These are phyloP conservation scores for Papilio polytes DNA, from an alignment of 1,140 invertebrate species.

Conservation along the genomic window DNA sequence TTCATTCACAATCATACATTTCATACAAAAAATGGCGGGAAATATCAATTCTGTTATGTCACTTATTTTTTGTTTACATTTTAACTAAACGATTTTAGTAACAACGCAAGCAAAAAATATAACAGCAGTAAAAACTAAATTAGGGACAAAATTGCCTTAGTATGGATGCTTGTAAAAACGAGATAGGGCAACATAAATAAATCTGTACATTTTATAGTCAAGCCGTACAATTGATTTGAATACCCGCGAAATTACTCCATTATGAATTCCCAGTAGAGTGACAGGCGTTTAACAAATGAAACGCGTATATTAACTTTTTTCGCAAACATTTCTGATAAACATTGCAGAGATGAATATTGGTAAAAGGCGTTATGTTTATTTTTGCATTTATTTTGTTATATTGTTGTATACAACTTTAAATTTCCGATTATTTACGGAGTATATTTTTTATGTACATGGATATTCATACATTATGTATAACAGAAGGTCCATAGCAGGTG, in stretches of 20 bases:
- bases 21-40: neutral
- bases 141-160: conserved; percentile 8
- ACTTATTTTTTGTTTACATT: neutral
- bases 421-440: neutral
- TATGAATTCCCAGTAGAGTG: conserved; percentile 25
- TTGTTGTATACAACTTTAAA: neutral
- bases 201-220: neutral
- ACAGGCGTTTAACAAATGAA: conserved; percentile 13
- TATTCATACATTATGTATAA: neutral
- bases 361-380: neutral
- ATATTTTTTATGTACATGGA: neutral
- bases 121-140: neutral
- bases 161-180: neutral
- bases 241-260: conserved; percentile 20
- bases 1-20: neutral
- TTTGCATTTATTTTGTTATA: neutral
- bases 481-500: neutral
- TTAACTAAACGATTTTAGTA: conserved; percentile 8
- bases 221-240: conserved; percentile 21
- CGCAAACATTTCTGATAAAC: neutral
- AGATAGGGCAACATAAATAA: conserved; percentile 14
- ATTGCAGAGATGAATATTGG: neutral
- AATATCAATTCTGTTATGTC: conserved; percentile 3
- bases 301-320: conserved; percentile 17
- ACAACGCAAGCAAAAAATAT: neutral